Conservation (phyloP, 1,140 invertebrate species). For the Megathymus violae region DNA sequence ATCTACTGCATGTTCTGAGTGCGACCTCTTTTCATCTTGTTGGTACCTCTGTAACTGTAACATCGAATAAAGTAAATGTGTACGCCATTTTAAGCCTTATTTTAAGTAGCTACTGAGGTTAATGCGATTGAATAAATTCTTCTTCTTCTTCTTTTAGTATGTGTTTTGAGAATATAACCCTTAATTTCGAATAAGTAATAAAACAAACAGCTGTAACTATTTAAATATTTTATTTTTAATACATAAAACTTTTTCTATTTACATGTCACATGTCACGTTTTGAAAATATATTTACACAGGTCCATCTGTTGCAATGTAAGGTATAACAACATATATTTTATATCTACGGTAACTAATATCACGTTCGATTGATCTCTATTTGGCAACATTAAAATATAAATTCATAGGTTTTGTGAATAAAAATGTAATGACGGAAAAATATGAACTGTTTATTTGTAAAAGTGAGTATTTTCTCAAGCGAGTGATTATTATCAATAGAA, state of each 20-base stretch:
- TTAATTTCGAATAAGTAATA: too few relatives aligned
- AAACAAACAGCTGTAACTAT: background rate
- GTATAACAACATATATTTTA: conserved; percentile 43
- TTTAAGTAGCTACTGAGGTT: too few relatives aligned
- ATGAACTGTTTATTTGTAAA: conserved; percentile 20
- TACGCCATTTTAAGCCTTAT: too few relatives aligned
- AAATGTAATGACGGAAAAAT: conserved; percentile 24
- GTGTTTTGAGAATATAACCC: too few relatives aligned
- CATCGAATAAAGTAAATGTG: too few relatives aligned
- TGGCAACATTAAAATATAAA: conserved; percentile 43
- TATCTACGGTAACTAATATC: conserved; percentile 79
- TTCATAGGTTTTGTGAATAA: conserved; percentile 27
- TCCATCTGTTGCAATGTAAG: conserved; percentile 22
- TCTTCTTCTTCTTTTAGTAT: too few relatives aligned
- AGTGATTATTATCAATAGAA: conserved; percentile 38
- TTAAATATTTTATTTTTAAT: conserved; percentile 62
- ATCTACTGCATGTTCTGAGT: too few relatives aligned
- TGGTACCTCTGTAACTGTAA: too few relatives aligned
- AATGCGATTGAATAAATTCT: too few relatives aligned
- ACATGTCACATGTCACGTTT: conserved; percentile 52
- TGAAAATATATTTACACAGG: conserved; percentile 59
- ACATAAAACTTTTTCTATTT: conserved; percentile 68
- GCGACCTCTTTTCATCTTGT: too few relatives aligned
- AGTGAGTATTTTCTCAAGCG: conserved; percentile 30
- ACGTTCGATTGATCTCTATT: conserved; percentile 60